phyloP scores from a whole-genome alignment of 2,113 vertebrate genomes.

The Castor canadensis region DNA sequence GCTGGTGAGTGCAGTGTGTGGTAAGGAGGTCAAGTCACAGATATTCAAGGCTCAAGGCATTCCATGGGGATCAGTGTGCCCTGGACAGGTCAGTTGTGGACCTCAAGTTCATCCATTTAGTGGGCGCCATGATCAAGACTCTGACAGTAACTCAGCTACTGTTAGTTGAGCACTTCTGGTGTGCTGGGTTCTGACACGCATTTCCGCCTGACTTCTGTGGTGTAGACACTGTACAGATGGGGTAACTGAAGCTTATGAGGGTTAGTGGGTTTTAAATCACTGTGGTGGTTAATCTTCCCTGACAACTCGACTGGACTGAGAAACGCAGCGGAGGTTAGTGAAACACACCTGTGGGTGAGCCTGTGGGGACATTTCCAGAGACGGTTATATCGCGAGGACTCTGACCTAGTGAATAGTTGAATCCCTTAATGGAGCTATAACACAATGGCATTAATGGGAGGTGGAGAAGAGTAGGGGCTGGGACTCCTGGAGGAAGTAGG shows the following conservation, averaged over 20 bases:
- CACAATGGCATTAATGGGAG: too few relatives aligned
- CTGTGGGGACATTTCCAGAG: too few relatives aligned
- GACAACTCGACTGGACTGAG: too few relatives aligned
- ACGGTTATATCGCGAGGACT: too few relatives aligned
- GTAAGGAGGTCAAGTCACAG: background rate
- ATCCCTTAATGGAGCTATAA: too few relatives aligned
- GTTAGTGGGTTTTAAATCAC: background rate
- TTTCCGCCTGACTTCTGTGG: background rate
- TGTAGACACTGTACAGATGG: background rate
- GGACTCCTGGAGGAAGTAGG: too few relatives aligned
- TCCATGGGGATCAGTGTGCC: background rate
- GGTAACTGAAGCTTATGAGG: background rate
- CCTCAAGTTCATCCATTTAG: background rate
- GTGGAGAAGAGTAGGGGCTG: too few relatives aligned
- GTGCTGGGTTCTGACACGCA: background rate
- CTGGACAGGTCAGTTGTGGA: background rate
- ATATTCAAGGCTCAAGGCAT: background rate
- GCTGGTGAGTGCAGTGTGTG: too few relatives aligned
- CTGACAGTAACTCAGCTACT: background rate
- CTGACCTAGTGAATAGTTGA: too few relatives aligned
- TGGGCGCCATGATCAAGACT: background rate
- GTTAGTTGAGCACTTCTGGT: background rate
- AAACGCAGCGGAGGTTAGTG: too few relatives aligned
- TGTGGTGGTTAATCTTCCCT: too few relatives aligned
- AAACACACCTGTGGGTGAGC: too few relatives aligned